phyloP scores from a whole-genome alignment of 2,113 vertebrate species.

The Chamaetylas fuelleborni region DNA sequence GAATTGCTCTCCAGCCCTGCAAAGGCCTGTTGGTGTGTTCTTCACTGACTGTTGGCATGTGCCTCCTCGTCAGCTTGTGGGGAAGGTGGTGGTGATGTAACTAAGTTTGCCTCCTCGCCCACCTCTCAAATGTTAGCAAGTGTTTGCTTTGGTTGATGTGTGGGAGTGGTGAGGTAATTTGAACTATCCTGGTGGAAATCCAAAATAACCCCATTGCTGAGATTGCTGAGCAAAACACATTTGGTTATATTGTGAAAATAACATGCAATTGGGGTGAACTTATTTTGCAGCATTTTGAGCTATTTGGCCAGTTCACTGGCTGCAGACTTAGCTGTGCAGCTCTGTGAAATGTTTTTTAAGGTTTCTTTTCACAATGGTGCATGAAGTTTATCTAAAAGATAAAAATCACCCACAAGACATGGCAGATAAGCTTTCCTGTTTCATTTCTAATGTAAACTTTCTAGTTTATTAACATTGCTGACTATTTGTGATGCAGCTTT shows the following conservation, averaged over 20 bases:
- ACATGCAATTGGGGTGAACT: neutral
- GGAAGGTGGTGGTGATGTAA: slow-evolving; percentile 57
- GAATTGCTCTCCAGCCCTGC: neutral
- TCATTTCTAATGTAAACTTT: neutral
- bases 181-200: slow-evolving; percentile 17
- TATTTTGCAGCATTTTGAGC: neutral
- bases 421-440: neutral
- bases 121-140: slow-evolving; percentile 47
- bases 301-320: neutral
- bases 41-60: neutral
- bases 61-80: slow-evolving; percentile 15
- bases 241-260: neutral
- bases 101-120: slow-evolving; percentile 27
- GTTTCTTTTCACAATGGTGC: neutral
- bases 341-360: neutral
- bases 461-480: neutral
- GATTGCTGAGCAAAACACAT: slow-evolving; percentile 14
- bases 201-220: neutral
- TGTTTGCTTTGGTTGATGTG: slow-evolving; percentile 17
- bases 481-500: neutral
- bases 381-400: neutral
- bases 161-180: slow-evolving; percentile 51
- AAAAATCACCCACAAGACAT: neutral
- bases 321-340: neutral
- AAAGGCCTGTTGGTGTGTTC: neutral